Conservation (phyloP, 2,797 vertebrate species). For the Enteromius anoplus region DNA sequence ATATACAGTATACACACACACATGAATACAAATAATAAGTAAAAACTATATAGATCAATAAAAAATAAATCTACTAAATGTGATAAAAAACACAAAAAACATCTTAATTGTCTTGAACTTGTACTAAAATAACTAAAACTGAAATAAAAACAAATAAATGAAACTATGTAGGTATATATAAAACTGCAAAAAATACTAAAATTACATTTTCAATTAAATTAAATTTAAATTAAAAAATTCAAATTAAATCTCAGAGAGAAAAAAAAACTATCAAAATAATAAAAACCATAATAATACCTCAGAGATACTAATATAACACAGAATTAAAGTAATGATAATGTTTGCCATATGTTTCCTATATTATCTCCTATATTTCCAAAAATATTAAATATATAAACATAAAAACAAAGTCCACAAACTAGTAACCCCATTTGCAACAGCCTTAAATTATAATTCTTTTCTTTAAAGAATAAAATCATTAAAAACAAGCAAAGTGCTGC, state of each 20-base stretch:
- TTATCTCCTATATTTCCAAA: not conserved
- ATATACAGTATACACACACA: too few relatives aligned
- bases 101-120: not conserved
- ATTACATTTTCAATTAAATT: too few relatives aligned
- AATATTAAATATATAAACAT: not conserved
- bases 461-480: constrained; percentile 15
- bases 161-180: not conserved
- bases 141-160: not conserved
- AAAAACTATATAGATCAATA: too few relatives aligned
- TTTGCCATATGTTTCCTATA: not conserved
- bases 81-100: too few relatives aligned
- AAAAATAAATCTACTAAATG: too few relatives aligned
- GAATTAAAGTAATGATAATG: not conserved
- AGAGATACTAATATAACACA: not conserved
- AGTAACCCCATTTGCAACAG: constrained; percentile 15
- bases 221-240: not conserved
- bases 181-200: not conserved
- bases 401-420: constrained; percentile 2
- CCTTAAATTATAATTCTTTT: constrained; percentile 11
- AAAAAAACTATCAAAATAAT: not conserved
- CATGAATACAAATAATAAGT: too few relatives aligned
- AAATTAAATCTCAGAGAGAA: not conserved
- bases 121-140: not conserved
- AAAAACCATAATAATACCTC: not conserved
- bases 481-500: constrained; percentile 4